Evolutionary conservation across 2,113 vertebrate species (phyloP).

Genomic region (Heptranchias perlo): DNA sequence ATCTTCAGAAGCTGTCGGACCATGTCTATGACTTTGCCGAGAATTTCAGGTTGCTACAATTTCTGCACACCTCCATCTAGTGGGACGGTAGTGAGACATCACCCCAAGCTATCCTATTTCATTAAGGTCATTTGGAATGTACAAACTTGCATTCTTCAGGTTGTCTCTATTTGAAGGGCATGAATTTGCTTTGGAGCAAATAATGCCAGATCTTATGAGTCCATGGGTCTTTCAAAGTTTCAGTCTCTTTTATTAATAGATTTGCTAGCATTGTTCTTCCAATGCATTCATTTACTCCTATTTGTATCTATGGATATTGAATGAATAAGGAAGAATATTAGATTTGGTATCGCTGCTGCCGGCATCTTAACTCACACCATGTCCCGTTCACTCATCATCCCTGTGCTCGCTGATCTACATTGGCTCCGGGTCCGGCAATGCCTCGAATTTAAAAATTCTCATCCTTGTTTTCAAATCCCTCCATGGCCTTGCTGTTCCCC

Average conservation of each 20-base stretch:
- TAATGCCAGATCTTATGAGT: neutral
- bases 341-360: neutral
- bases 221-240: neutral
- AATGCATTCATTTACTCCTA: neutral
- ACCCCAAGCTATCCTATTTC: no score
- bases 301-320: neutral
- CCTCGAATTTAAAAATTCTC: neutral
- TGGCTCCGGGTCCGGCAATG: neutral
- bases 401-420: neutral
- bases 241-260: neutral
- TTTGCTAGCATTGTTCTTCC: neutral
- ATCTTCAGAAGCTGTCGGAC: neutral
- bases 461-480: neutral
- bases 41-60: neutral
- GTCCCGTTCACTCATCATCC: neutral
- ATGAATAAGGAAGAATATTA: neutral
- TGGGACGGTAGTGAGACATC: no score
- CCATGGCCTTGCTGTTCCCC: neutral
- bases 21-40: neutral
- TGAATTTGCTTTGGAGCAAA: no score
- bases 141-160: no score
- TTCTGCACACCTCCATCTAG: neutral
- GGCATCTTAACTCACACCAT: neutral
- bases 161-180: no score
- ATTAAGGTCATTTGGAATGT: no score